phyloP scores from a whole-genome alignment of 1,140 invertebrate genomes.

The Helicorthomorpha holstii region DNA sequence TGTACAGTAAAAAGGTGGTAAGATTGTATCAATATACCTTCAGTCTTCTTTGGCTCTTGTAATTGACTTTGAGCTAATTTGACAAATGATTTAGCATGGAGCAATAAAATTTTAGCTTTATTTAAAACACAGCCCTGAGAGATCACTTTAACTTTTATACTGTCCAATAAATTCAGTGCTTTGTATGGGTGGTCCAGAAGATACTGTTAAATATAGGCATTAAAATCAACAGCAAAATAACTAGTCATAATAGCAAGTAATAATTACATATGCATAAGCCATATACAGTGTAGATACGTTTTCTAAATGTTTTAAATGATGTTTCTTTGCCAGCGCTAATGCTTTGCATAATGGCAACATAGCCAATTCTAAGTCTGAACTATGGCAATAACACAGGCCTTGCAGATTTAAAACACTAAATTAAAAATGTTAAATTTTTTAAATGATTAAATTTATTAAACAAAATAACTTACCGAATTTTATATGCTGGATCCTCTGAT shows the following conservation, averaged over 20 bases:
- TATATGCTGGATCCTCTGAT: too few species aligned
- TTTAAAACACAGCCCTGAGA: constrained; percentile 66
- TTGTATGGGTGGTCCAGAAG: constrained; percentile 52
- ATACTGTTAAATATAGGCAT: constrained; percentile 31
- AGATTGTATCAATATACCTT: constrained; percentile 12
- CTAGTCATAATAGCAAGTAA: constrained; percentile 1
- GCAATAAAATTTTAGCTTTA: constrained; percentile 40
- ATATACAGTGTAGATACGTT: constrained; percentile 58
- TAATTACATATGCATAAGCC: constrained; percentile 42
- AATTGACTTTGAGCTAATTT: constrained; percentile 5
- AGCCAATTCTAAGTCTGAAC: constrained; percentile 32
- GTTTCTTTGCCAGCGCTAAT: constrained; percentile 44
- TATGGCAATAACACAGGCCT: constrained; percentile 45
- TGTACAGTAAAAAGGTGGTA: neutral
- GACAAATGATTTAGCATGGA: constrained; percentile 24
- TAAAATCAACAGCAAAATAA: constrained; percentile 2
- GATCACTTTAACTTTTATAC: constrained; percentile 48
- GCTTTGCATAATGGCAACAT: constrained; percentile 47
- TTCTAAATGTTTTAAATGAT: constrained; percentile 54
- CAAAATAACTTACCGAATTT: too few species aligned
- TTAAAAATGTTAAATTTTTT: too few species aligned
- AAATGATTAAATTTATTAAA: too few species aligned
- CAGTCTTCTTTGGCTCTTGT: constrained; percentile 28
- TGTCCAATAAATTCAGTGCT: constrained; percentile 47
- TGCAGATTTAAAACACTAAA: constrained; percentile 49